Base-by-base conservation (phyloP, 2,888 invertebrate species). In the Norana najaformis region DNA sequence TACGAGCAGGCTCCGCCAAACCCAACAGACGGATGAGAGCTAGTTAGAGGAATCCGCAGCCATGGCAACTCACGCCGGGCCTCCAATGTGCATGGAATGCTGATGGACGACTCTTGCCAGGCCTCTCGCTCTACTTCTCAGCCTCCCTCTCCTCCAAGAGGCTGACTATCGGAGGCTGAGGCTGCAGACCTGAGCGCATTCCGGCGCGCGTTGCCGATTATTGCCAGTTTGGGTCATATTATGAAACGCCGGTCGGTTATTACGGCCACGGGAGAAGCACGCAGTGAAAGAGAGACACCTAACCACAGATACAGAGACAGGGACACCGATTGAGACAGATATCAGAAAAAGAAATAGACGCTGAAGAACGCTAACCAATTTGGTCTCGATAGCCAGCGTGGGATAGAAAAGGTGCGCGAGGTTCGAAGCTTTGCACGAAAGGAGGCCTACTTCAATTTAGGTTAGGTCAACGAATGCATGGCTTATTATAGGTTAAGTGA, bases 41-140 rank as follows among this genome's bases (percentile, higher is more conserved):
- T n/a, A 69, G 69, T 69, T 69, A n/a, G 69, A 69, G n/a, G 69
- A 69, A 69, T 69, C 69, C 69, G n/a, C 69, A 69, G 69, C 69
- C 69, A 30, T 69, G 23, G 69, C 69, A 69, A n/a, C 69, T 11
- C n/a, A n/a, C 69, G 8, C 30, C 69, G n/a, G 69, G 69, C 69
- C 30, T 13, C 69, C 69, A 69, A 69, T 69, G 69, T 13, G n/a
- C 69, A n/a, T n/a, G 69, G 69, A 69, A 69, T 69, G 69, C 69
- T 69, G 69, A 69, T 69, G 69, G 69, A 69, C 69, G 69, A 69
- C n/a, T 30, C 69, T 69, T 69, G 69, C 69, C 69, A 69, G 69
- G 11, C n/a, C 30, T 53, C 53, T 53, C 53, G 2, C 53, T 53
- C 23, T 30, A 30, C 30, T 6, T 16, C 53, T 4, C 69, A 69